Percentiles rank a stretch among this genome's conserved stretches.
Evolutionary conservation across 2,797 vertebrate genomes (phyloP).

Genomic region (Xiphorhynchus erythropygius): DNA sequence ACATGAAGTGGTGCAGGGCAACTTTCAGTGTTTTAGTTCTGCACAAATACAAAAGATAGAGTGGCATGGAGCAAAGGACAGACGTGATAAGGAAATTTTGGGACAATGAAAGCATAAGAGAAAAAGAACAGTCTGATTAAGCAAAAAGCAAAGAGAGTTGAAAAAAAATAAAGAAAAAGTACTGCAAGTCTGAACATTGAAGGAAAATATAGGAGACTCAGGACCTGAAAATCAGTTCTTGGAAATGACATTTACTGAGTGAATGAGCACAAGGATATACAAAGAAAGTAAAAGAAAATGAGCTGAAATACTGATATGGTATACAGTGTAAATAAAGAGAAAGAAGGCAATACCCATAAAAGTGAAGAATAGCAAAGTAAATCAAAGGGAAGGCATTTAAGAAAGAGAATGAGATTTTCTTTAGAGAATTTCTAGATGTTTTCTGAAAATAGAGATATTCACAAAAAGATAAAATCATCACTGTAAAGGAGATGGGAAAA

Average conservation of each 20-base stretch:
- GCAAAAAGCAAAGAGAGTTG: not conserved
- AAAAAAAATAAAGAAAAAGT: not conserved
- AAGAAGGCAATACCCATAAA: not conserved
- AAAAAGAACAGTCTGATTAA: not conserved
- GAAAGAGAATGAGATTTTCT: not conserved
- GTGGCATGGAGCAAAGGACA: not conserved
- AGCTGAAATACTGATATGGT: not conserved
- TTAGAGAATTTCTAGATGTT: not conserved
- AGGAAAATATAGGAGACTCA: not conserved
- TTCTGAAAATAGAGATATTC: not conserved
- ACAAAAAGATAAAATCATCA: not conserved
- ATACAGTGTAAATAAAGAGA: not conserved
- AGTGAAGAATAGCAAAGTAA: not conserved
- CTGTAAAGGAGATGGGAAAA: not conserved
- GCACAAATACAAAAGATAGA: not conserved
- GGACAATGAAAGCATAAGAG: not conserved
- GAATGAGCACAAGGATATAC: not conserved
- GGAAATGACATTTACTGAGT: not conserved
- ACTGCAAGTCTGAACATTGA: not conserved
- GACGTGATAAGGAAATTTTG: not conserved
- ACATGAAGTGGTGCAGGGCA: not conserved
- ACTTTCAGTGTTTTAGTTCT: not conserved
- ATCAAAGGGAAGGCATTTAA: not conserved
- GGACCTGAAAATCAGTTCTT: not conserved
- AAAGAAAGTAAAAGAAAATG: not conserved